Evolutionary conservation across 2,888 invertebrate genomes (phyloP).

Genomic region (Microplitis deprimator): DNA sequence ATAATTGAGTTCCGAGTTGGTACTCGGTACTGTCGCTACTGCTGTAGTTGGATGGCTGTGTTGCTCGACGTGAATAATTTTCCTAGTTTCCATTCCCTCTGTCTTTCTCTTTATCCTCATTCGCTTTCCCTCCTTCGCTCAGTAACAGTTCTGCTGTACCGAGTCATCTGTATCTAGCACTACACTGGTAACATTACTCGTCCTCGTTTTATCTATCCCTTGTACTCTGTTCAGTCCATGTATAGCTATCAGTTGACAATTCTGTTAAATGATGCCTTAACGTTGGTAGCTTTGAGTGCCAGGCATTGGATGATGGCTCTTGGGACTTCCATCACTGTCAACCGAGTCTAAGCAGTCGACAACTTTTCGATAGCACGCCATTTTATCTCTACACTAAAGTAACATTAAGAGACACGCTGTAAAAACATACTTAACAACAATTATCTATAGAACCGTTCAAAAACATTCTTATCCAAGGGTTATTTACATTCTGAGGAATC

Average conservation of each 20-base stretch:
- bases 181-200: neutral
- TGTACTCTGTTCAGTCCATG: neutral
- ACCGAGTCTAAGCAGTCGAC: neutral
- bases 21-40: conserved; percentile 49
- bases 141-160: conserved; percentile 17
- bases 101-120: conserved; percentile 15
- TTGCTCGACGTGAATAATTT: conserved; percentile 63
- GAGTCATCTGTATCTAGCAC: neutral
- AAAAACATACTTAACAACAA: neutral
- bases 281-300: neutral
- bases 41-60: conserved; percentile 33
- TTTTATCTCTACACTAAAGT: neutral
- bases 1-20: conserved; percentile 69
- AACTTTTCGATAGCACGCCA: neutral
- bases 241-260: neutral
- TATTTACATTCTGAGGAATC: too few species aligned
- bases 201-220: conserved; percentile 10
- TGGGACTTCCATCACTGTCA: neutral
- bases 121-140: conserved; percentile 6
- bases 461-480: too few species aligned
- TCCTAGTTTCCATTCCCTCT: conserved; percentile 36
- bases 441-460: neutral
- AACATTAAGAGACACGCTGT: neutral
- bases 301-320: neutral
- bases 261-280: neutral